Conservation (phyloP, 2,888 invertebrate genomes). For the Pilophorus perplexus region DNA sequence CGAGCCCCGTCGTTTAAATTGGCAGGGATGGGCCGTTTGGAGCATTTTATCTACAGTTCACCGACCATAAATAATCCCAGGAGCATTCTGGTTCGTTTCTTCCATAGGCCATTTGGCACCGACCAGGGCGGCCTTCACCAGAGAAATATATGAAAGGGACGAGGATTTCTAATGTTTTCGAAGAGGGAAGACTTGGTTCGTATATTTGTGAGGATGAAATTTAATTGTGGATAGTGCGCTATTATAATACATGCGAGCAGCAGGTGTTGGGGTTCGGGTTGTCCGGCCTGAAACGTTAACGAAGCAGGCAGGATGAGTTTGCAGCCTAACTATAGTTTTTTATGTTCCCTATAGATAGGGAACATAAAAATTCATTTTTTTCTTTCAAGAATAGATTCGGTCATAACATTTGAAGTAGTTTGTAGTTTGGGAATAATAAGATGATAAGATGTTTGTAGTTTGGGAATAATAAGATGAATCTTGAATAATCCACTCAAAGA, state of each 20-base stretch:
- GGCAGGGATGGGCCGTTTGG: conserved; percentile 33
- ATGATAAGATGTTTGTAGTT: too few relatives aligned
- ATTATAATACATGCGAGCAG: conserved; percentile 16
- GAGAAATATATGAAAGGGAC: conserved; percentile 25
- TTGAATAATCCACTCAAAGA: too few relatives aligned
- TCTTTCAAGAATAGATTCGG: conserved; percentile 11
- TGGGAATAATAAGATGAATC: too few relatives aligned
- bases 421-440: too few relatives aligned
- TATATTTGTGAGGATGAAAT: conserved; percentile 3
- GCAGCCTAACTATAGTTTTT: conserved; percentile 1
- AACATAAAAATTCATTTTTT: neutral
- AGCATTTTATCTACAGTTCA: conserved; percentile 35
- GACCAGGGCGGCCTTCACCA: neutral
- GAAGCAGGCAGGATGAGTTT: conserved; percentile 24
- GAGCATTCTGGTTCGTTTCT: conserved; percentile 29
- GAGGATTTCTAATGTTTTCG: conserved; percentile 18
- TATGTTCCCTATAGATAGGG: neutral
- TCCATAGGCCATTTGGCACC: conserved; percentile 35
- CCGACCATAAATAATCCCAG: conserved; percentile 26
- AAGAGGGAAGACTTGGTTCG: too few relatives aligned
- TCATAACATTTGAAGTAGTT: too few relatives aligned
- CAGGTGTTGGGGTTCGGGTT: conserved; percentile 10
- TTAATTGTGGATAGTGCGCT: conserved; percentile 29
- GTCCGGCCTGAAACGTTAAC: conserved; percentile 15
- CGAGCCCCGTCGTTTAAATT: conserved; percentile 16